These are phyloP conservation scores for Agonopterix subpropinquella DNA, from an alignment of 2,888 invertebrate genomes.

Conservation along the genomic window DNA sequence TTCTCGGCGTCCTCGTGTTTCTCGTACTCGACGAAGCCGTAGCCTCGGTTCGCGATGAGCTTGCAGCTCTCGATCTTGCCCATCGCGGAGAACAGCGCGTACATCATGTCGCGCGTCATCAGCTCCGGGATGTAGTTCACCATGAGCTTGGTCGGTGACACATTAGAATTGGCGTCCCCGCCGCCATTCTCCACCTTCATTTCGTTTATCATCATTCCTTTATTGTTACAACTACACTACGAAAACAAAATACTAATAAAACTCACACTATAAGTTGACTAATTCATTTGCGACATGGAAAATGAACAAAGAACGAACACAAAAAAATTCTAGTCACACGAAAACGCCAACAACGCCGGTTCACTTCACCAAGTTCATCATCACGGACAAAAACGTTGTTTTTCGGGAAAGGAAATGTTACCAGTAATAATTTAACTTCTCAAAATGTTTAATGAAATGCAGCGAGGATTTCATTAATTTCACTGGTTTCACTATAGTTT, in stretches of 20 bases:
- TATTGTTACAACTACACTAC: constrained; percentile 66
- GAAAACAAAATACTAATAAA: constrained; percentile 59
- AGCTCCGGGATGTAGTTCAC: constrained; percentile 73
- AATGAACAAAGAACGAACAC: constrained; percentile 69
- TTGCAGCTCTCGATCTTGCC: constrained; percentile 73
- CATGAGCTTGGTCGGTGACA: constrained; percentile 76
- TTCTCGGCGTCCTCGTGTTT: constrained; percentile 73
- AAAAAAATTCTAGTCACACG: constrained; percentile 58
- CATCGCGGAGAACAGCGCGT: constrained; percentile 71
- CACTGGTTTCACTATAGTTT: not conserved
- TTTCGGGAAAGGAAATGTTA: constrained; percentile 64
- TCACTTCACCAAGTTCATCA: constrained; percentile 62
- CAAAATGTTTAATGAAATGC: not conserved
- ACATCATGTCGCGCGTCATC: constrained; percentile 75
- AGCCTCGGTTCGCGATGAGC: constrained; percentile 68
- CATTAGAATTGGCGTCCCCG: constrained; percentile 71
- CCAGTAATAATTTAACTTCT: constrained; percentile 35
- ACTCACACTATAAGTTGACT: constrained; percentile 55
- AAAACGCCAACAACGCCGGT: constrained; percentile 71
- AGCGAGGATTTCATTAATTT: not conserved
- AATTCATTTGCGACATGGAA: constrained; percentile 65
- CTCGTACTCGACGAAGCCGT: constrained; percentile 71
- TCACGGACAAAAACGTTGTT: constrained; percentile 53
- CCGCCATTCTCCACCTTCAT: constrained; percentile 71
- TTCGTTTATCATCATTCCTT: constrained; percentile 66